Evolutionary conservation across 1,140 invertebrate genomes (phyloP), one percentile per base, ranked within the genome.

Genomic region (Musca vetustissima): DNA sequence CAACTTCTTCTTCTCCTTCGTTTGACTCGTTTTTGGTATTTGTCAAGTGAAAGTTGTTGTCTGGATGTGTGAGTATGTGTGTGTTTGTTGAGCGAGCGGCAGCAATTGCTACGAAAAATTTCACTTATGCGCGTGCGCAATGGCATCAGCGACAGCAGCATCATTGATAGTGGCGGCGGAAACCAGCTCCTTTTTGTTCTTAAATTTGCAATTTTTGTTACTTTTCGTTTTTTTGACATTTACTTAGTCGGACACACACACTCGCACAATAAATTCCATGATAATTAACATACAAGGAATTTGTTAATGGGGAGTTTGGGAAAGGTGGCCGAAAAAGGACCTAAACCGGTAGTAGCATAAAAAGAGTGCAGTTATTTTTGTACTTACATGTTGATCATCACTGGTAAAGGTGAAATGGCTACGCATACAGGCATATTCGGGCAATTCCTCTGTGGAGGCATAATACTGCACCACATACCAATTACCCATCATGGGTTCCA

Each of bases 391-490:
- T 52, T 79, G 74, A 70, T 81, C 77, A 22, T 79, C 76, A 15
- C 67, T 74, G 43, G 78, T 76, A 28, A 82, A 85, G 4, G 88
- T 89, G 64, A 95, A 89, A 55, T 91, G 89, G 11, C 91, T 89
- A 70, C 88, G 83, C 93, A 95, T 94, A 74, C 93, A 95, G 75
- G 90, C 87, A 75, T 94, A 95, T 1, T 89, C 87, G 0, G 92
- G 83, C 8, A 90, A 89, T 83, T 94, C 92, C 83, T 94, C 92
- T 2, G 91, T 92, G 76, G 91, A 93, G 0, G 92, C 92, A 73
- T 93, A 95, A 82, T 94, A 94, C 76, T 94, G 91, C 2, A 93
- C 89, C 19, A 94, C 89, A 81, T 88, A 92, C 92, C 93, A 95
- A 49, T 85, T 84, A 17, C 92, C 92, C 68, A 93, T 83, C 83